Evolutionary conservation across 2,888 invertebrate species (phyloP), one percentile per base, ranked within the genome.

Genomic region (Seira ritae): DNA sequence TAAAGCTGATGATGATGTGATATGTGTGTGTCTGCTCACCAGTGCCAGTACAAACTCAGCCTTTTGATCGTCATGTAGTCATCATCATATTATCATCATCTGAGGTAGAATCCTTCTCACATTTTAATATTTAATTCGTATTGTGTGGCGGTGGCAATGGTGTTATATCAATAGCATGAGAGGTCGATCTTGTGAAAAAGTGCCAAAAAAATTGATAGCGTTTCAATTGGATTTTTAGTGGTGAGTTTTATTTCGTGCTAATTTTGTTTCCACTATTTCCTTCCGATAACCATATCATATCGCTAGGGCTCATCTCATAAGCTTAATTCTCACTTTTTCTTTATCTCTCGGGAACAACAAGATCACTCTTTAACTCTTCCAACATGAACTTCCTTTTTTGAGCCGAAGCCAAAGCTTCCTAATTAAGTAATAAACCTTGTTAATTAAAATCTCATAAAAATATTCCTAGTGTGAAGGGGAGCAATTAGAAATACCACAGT

Each of bases 361-460:
- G 15, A 50, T n/a, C n/a, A n/a, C n/a, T n/a, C n/a, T n/a, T n/a
- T n/a, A n/a, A n/a, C n/a, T n/a, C n/a, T n/a, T n/a, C n/a, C n/a
- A n/a, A n/a, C n/a, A n/a, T n/a, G n/a, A n/a, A n/a, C n/a, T n/a
- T n/a, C n/a, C n/a, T 50, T 12, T 50, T 15, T 50, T 50, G 50
- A 50, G 12, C 50, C 50, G 50, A n/a, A n/a, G 50, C 50, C 50
- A 50, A 50, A 50, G 17, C 50, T 50, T 50, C 50, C 50, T 50
- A 50, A 50, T 50, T 50, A 50, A 50, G 50, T 50, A 50, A 50
- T 50, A 50, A 50, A 8, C 50, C 50, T 50, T 50, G 50, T 50
- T 50, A 50, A 50, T 50, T 50, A 50, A 50, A 50, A 50, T 12
- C 50, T 50, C 50, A 50, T 50, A 50, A 50, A 50, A 50, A 50